These are phyloP conservation scores for Lepidonotus clava DNA, from an alignment of 2,888 invertebrate genomes.

Conservation along the genomic window DNA sequence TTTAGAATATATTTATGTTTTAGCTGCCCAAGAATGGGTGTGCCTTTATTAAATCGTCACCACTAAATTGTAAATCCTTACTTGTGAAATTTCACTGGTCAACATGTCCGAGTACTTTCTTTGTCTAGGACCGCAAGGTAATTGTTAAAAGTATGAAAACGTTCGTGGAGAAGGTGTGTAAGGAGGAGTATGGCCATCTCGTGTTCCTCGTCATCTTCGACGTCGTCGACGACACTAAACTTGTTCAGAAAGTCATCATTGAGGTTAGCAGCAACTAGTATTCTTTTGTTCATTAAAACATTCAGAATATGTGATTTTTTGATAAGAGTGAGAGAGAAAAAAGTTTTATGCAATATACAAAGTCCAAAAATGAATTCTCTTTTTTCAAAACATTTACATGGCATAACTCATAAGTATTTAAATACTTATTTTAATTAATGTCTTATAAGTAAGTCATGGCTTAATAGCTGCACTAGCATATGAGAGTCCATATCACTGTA, in stretches of 20 bases:
- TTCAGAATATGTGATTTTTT: neutral
- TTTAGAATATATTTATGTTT: too few relatives aligned
- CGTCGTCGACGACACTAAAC: conserved; percentile 92
- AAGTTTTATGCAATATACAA: neutral
- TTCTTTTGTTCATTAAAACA: neutral
- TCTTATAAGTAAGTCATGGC: too few relatives aligned
- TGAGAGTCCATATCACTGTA: too few relatives aligned
- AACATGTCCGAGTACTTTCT: too few relatives aligned
- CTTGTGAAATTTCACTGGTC: too few relatives aligned
- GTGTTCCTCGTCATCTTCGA: conserved; percentile 92
- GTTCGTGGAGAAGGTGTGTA: conserved; percentile 88
- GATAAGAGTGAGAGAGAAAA: neutral
- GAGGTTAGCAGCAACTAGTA: conserved; percentile 80
- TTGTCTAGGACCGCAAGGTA: conserved; percentile 84
- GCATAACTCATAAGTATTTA: too few relatives aligned
- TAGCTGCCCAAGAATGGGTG: too few relatives aligned
- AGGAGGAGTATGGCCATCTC: conserved; percentile 93
- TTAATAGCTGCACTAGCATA: too few relatives aligned
- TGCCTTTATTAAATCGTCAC: too few relatives aligned
- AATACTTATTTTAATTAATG: too few relatives aligned
- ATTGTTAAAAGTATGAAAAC: conserved; percentile 94
- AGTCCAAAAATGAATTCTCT: neutral
- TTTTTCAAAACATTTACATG: too few relatives aligned
- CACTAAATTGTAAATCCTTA: too few relatives aligned
- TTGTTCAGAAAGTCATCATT: conserved; percentile 88